A percentile compares a stretch with the other conserved stretches of the same genome.
Conservation (phyloP, 2,113 vertebrate genomes). For the Rhadina sibilatrix region DNA sequence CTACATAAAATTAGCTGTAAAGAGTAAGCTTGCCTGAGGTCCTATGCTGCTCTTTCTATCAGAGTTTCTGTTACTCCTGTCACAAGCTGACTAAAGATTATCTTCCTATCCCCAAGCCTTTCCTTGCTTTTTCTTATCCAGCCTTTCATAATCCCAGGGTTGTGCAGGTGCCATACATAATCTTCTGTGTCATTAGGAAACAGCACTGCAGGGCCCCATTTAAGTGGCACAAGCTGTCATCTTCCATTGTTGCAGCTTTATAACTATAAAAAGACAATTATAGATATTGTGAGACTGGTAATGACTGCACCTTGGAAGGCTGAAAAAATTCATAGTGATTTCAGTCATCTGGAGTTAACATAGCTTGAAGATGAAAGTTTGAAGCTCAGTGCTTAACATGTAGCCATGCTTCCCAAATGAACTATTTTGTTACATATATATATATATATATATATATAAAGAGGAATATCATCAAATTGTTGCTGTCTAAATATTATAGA, state of each 20-base stretch:
- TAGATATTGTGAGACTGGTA: background rate
- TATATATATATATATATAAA: background rate
- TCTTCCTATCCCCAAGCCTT: background rate
- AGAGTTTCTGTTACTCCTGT: slow-evolving; percentile 1
- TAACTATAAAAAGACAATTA: slow-evolving; percentile 20
- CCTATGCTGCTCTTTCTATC: background rate
- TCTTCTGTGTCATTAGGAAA: background rate
- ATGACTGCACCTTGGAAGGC: background rate
- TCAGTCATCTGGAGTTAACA: background rate
- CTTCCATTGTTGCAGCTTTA: background rate
- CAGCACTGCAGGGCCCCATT: background rate
- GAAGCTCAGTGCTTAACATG: background rate
- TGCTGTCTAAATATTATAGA: background rate
- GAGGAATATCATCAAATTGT: background rate
- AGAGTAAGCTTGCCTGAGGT: background rate
- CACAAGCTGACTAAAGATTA: background rate
- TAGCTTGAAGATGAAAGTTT: background rate
- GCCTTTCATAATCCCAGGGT: background rate
- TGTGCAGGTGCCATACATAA: background rate
- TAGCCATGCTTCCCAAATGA: background rate
- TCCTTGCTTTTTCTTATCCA: background rate
- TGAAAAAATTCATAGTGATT: background rate
- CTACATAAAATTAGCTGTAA: slow-evolving; percentile 21
- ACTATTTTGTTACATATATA: background rate
- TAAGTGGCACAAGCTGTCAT: background rate